phyloP scores from a whole-genome alignment of 2,888 invertebrate species.

The Pegoplata infirma region DNA sequence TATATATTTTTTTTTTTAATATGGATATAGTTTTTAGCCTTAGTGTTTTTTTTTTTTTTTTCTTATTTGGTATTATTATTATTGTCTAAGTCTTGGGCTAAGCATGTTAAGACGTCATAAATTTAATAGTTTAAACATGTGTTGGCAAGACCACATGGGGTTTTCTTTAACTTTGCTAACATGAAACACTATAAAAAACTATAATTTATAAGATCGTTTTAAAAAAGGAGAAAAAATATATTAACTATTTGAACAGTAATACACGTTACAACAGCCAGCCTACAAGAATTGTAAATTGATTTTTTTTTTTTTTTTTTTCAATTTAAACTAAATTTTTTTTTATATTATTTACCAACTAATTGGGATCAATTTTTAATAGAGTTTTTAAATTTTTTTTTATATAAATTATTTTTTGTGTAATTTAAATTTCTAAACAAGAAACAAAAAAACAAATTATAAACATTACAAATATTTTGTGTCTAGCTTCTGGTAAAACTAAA shows the following conservation, averaged over 20 bases:
- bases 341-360: conserved; percentile 49
- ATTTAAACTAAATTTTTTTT: conserved; percentile 24
- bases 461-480: neutral
- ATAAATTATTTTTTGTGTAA: neutral
- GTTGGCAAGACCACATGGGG: conserved; percentile 61
- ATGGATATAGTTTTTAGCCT: neutral
- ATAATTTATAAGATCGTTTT: conserved; percentile 50
- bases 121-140: conserved; percentile 59
- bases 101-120: conserved; percentile 61
- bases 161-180: conserved; percentile 19
- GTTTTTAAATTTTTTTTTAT: neutral
- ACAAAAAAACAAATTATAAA: conserved; percentile 4
- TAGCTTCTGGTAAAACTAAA: conserved; percentile 36
- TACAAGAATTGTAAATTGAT: conserved; percentile 42
- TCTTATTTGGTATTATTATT: conserved; percentile 51
- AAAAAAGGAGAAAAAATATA: neutral
- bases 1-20: no score
- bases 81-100: conserved; percentile 41
- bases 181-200: conserved; percentile 15
- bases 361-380: conserved; percentile 34
- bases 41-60: neutral
- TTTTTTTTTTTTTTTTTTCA: neutral
- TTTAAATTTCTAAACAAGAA: neutral
- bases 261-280: conserved; percentile 4
- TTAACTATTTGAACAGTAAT: no score